Conservation (phyloP, 1,140 invertebrate genomes). For the Medauroidea extradentata region DNA sequence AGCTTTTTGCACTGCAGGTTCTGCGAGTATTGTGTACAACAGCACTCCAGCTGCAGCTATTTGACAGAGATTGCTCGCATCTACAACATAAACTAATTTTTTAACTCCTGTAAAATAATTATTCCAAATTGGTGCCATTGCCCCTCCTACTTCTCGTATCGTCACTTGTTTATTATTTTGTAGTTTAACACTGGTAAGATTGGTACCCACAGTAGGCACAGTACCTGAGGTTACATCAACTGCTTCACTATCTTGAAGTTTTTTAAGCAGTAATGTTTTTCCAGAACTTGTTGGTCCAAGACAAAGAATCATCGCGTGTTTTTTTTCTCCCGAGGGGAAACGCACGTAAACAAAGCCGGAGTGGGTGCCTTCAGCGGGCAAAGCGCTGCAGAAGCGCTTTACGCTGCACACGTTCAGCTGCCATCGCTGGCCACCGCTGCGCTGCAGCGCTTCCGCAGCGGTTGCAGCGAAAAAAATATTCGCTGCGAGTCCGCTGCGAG, state of each 20-base stretch:
- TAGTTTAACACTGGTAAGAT: slow-evolving; percentile 59
- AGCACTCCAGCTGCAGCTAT: slow-evolving; percentile 74
- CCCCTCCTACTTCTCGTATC: slow-evolving; percentile 67
- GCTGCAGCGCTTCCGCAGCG: too few relatives aligned
- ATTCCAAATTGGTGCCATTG: slow-evolving; percentile 73
- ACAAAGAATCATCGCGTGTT: slow-evolving; percentile 57
- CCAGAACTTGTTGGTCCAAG: slow-evolving; percentile 71
- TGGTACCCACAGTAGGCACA: slow-evolving; percentile 71
- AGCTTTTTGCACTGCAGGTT: slow-evolving; percentile 57
- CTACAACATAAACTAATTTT: slow-evolving; percentile 72
- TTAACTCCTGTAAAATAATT: slow-evolving; percentile 63
- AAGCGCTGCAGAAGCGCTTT: too few relatives aligned
- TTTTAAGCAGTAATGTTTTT: slow-evolving; percentile 73
- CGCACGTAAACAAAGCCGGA: too few relatives aligned
- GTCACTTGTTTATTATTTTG: slow-evolving; percentile 21
- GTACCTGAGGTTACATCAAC: slow-evolving; percentile 68
- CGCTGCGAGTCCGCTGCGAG: too few relatives aligned
- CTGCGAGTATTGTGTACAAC: slow-evolving; percentile 65
- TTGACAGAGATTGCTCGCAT: slow-evolving; percentile 73
- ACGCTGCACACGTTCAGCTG: too few relatives aligned
- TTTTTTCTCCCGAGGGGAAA: too few relatives aligned
- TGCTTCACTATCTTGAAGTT: slow-evolving; percentile 57
- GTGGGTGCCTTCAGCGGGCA: too few relatives aligned
- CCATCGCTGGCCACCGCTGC: too few relatives aligned
- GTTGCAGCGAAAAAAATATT: too few relatives aligned